phyloP scores from a whole-genome alignment of 2,113 vertebrate genomes.

The Miniopterus natalensis region DNA sequence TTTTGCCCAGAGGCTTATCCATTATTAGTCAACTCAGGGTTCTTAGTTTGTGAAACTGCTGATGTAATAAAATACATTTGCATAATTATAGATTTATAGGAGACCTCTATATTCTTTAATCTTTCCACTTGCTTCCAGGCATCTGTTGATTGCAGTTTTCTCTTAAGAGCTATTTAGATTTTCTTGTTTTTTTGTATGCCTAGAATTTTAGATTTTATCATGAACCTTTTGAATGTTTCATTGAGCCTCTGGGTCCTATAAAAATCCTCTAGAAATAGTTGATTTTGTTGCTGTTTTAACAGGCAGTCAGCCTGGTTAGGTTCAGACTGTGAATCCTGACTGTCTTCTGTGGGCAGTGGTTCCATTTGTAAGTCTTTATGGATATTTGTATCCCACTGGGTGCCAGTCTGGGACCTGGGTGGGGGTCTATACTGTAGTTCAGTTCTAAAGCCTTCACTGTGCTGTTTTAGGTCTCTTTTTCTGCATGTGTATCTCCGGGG shows the following conservation, averaged over 20 bases:
- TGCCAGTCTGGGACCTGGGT: background rate
- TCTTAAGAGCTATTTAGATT: conserved; percentile 12
- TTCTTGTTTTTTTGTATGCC: conserved; percentile 31
- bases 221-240: conserved; percentile 15
- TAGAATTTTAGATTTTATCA: conserved; percentile 45
- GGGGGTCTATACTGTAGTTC: background rate
- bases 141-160: conserved; percentile 29
- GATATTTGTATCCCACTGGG: background rate
- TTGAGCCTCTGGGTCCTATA: background rate
- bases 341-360: background rate
- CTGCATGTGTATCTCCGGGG: background rate
- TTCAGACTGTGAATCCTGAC: background rate
- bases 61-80: background rate
- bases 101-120: background rate
- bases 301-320: background rate
- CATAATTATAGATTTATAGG: background rate
- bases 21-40: background rate
- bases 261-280: background rate
- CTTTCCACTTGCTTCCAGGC: background rate
- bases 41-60: background rate
- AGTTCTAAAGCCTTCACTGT: background rate
- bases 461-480: background rate
- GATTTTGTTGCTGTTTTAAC: background rate
- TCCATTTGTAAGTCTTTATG: background rate
- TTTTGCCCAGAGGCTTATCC: background rate